Evolutionary conservation across 2,797 vertebrate species (phyloP).

Genomic region (Neoniphon sammara): DNA sequence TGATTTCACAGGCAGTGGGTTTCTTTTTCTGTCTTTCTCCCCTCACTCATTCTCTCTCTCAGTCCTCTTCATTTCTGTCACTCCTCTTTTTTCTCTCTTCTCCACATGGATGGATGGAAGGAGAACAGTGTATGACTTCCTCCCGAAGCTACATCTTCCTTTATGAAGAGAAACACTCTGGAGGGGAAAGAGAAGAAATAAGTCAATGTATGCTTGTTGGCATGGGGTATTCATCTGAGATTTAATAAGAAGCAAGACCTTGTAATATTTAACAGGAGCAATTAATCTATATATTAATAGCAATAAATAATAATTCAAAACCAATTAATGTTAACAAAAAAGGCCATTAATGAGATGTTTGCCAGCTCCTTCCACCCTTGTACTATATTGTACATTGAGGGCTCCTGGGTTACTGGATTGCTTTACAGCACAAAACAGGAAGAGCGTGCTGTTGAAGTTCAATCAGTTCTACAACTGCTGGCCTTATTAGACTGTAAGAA

Average conservation of each 20-base stretch:
- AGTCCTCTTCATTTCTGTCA: slow-evolving; percentile 59
- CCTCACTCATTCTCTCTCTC: slow-evolving; percentile 63
- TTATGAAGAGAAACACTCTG: slow-evolving; percentile 69
- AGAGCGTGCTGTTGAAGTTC: no score
- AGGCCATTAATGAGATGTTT: no score
- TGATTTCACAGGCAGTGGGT: slow-evolving; percentile 72
- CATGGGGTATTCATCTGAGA: background rate
- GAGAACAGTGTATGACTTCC: slow-evolving; percentile 9
- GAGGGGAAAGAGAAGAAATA: background rate
- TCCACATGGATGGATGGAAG: slow-evolving; percentile 51
- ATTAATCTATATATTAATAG: no score
- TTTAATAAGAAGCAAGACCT: background rate
- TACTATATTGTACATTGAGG: no score
- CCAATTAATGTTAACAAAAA: no score
- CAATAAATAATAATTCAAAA: no score
- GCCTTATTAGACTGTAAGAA: no score
- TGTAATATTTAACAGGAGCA: no score
- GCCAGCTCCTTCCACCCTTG: no score
- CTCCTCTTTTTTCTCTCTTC: slow-evolving; percentile 45
- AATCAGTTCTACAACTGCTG: no score
- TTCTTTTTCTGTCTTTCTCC: slow-evolving; percentile 58
- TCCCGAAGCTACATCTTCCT: slow-evolving; percentile 15
- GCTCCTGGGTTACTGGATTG: no score
- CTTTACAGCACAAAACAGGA: no score
- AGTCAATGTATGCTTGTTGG: background rate